Conservation (phyloP, 2,113 vertebrate species). For the Harpagus bidentatus region DNA sequence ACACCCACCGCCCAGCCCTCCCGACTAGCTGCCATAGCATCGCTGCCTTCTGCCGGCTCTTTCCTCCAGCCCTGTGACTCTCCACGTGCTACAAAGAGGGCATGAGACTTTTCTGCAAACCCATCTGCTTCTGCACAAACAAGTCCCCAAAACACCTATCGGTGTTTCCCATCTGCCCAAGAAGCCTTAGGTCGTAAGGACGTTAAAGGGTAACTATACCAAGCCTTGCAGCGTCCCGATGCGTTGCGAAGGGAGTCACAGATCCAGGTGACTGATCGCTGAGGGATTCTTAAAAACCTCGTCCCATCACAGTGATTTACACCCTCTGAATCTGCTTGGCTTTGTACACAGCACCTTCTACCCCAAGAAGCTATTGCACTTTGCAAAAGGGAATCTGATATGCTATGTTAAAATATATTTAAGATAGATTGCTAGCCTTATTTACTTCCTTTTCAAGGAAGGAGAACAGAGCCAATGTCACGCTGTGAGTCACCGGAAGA, state of each 20-base stretch:
- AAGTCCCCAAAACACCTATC: background rate
- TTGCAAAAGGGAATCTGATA: background rate
- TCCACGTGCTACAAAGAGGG: rapidly evolving
- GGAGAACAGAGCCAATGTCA: background rate
- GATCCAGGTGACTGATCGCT: background rate
- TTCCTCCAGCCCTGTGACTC: background rate
- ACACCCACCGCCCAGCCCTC: background rate
- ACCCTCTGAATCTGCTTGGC: background rate
- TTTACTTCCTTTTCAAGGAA: conserved; percentile 14
- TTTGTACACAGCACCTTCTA: background rate
- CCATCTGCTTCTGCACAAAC: background rate
- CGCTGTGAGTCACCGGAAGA: background rate
- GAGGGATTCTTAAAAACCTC: background rate
- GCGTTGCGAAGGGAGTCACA: rapidly evolving
- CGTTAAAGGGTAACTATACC: background rate
- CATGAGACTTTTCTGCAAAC: background rate
- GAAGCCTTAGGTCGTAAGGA: background rate
- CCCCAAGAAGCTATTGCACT: background rate
- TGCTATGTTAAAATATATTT: background rate
- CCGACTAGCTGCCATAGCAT: background rate
- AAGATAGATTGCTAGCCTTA: background rate
- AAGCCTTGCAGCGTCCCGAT: rapidly evolving
- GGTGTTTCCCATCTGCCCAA: background rate
- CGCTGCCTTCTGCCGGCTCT: background rate
- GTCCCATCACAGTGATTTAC: background rate